Evolutionary conservation across 1,140 invertebrate species (phyloP), one percentile per base, ranked within the genome.

Genomic region (Scaptomyza montana): DNA sequence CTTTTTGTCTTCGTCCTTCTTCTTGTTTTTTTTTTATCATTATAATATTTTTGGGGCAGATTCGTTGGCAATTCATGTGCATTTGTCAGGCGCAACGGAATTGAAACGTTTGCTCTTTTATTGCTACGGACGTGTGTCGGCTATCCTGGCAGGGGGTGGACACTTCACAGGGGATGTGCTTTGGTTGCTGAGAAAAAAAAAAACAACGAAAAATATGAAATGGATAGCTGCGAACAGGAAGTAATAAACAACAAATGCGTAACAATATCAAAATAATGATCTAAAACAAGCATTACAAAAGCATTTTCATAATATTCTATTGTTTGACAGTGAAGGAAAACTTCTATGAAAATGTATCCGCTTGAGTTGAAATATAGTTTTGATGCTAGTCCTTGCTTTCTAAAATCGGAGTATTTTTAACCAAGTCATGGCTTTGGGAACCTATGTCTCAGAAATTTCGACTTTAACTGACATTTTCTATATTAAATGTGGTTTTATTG

Each of bases 81-180:
- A 90, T 89, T 89, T 89, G 86, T 89, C 86, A 89, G 87, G 89
- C 89, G 89, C 82, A 91, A 78, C 89, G 89, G 89, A 91, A 89
- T 89, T 89, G 84, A 89, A 87, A 82, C 84, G 84, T 89, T 89
- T 89, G 84, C 84, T 64, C 79, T 84, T 89, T 89, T 89, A 89
- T 89, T 84, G 79, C 73, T 54, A 45, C 54, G 84, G 56, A 89
- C 84, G 84, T 89, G 79, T 84, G 84, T 77, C 82, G 66, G 25
- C 53, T 1, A 13, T 59, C 25, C 45, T 21, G 54, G 12, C 41
- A 41, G 46, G 33, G 46, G 30, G n/a, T 46, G 57, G 53, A n/a
- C 30, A 41, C 21, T 16, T 19, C 10, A 13, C 19, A 6, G 28
- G 25, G 77, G 72, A 60, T 65, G 61, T 65, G 53, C 53, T n/a